A percentile compares a stretch with the other conserved stretches of the same genome.
These are phyloP conservation scores for Vireo griseus DNA, from an alignment of 2,797 vertebrate genomes.

Conservation along the genomic window DNA sequence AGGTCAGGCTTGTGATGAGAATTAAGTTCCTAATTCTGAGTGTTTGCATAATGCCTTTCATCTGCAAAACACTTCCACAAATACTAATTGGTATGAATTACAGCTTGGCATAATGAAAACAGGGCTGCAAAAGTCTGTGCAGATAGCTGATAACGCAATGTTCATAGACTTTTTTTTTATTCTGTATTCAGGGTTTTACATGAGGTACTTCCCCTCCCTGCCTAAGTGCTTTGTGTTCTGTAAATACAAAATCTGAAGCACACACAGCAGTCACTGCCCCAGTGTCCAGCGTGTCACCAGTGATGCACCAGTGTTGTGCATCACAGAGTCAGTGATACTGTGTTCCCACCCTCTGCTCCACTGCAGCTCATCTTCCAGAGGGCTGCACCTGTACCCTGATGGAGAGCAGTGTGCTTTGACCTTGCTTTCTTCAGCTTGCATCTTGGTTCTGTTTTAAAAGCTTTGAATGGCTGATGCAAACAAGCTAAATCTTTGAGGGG, in stretches of 20 bases:
- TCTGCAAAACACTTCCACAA: constrained; percentile 33
- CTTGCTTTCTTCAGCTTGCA: neutral
- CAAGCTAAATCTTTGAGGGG: neutral
- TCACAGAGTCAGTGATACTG: neutral
- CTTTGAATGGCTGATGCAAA: neutral
- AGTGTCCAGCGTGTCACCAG: accelerated
- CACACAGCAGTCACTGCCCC: neutral
- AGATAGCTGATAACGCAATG: neutral
- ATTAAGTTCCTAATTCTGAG: constrained; percentile 50
- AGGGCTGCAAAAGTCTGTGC: neutral
- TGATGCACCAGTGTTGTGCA: accelerated
- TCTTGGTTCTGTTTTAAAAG: neutral
- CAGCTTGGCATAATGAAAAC: neutral
- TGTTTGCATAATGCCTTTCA: constrained; percentile 38
- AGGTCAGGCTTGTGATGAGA: constrained; percentile 57
- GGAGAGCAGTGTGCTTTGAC: neutral
- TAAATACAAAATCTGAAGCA: neutral
- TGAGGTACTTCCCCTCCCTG: neutral
- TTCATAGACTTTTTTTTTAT: neutral
- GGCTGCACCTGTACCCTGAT: neutral
- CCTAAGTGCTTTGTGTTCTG: neutral
- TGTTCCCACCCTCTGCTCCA: neutral
- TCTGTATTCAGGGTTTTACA: neutral
- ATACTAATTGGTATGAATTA: constrained; percentile 42
- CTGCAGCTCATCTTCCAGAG: neutral